Evolutionary conservation across 2,797 vertebrate species (phyloP), one percentile per base, ranked within the genome.

Genomic region (Coracias cyanogaster): DNA sequence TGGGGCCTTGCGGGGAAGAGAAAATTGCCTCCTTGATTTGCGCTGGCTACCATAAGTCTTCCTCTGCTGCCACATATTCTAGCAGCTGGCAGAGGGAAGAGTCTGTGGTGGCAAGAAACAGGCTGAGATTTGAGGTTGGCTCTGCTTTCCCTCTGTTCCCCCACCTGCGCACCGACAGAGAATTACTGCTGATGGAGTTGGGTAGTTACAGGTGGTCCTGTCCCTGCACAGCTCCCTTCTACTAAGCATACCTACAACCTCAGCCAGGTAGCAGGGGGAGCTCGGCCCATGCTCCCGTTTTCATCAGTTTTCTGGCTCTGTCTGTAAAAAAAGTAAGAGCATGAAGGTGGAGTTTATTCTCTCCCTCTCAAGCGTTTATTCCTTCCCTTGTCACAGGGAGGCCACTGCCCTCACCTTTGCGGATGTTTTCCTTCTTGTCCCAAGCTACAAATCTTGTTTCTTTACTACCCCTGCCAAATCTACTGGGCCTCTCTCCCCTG

Each of bases 241-340:
- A 60, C 39, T 86, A 77, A 94, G 52, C 1, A 4, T 52, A 39
- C 55, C 64, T 83, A 54, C 72, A 71, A 5, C 51, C 46, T 91
- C 60, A 93, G 92, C 70, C 80, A 73, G 83, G n/a, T 83, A 92
- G 84, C 43, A 62, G 76, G 19, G 70, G 35, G 72, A 85, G 48
- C 72, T 93, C 0, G 0, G 20, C 49, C 82, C 76, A 31, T 49
- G 70, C 52, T 89, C 65, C 79, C 55, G 89, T 92, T 84, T 81
- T 91, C 41, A 76, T 83, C 48, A 54, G 2, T 48, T 92, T 60
- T 92, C 58, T 87, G 52, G 60, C 52, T 84, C 51, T 86, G 8
- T 82, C 58, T 90, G 51, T 89, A 61, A 82, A 94, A 82, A 94
- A 89, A 86, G 90, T 91, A 92, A 97, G 96, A 90, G 43, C 49